Evolutionary conservation across 2,797 vertebrate genomes (phyloP).

Genomic region (Potorous gilbertii): DNA sequence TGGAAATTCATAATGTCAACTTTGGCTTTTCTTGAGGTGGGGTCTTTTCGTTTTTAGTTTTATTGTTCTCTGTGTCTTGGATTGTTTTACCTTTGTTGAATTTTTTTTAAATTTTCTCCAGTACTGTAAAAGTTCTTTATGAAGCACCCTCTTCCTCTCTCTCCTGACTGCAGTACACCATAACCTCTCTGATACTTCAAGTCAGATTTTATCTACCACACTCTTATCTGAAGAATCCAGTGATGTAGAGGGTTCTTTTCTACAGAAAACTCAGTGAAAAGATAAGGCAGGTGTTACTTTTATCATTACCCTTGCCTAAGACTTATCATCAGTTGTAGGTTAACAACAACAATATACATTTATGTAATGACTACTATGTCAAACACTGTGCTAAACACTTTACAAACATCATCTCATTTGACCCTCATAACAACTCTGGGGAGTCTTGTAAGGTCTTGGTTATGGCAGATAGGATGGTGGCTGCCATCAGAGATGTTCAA

Average conservation of each 20-base stretch:
- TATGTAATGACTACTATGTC: neutral
- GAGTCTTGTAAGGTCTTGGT: too few species aligned
- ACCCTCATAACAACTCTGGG: too few species aligned
- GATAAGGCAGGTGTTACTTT: neutral
- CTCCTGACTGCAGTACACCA: rapidly evolving
- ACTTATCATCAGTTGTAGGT: neutral
- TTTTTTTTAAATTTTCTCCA: neutral
- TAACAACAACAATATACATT: neutral
- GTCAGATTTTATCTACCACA: neutral
- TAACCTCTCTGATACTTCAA: neutral
- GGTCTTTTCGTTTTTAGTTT: neutral
- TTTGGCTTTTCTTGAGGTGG: neutral
- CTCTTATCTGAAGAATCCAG: neutral
- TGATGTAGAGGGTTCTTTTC: neutral
- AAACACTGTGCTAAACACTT: neutral
- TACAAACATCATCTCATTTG: neutral
- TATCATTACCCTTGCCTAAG: neutral
- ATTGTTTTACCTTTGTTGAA: neutral
- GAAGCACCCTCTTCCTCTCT: neutral
- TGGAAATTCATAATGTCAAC: neutral
- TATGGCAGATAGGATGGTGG: too few species aligned
- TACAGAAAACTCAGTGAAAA: neutral
- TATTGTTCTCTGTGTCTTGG: neutral
- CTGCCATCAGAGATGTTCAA: too few species aligned
- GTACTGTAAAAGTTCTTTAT: neutral